A percentile compares a stretch with the other conserved stretches of the same genome.
phyloP scores from a whole-genome alignment of 2,113 vertebrate species.

The Stigmatopora argus region DNA sequence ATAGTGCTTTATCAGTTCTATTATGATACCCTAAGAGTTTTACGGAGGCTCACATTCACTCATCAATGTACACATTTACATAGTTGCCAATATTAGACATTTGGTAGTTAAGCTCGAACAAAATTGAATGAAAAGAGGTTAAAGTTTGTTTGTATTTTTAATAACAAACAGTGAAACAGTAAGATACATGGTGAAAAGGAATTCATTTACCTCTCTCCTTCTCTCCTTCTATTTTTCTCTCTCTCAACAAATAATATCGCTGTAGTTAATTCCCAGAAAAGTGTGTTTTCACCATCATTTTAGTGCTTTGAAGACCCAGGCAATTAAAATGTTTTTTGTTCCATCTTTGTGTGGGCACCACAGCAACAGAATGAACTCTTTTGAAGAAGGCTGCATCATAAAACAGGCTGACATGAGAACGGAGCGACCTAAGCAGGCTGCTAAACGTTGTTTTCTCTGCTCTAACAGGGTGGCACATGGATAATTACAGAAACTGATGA shows the following conservation, averaged over 20 bases:
- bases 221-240: not conserved
- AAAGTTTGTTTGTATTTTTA: too few species aligned
- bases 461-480: conserved; percentile 52
- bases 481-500: conserved; percentile 67
- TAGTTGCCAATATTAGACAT: too few species aligned
- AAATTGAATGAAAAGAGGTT: too few species aligned
- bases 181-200: too few species aligned
- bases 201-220: too few species aligned
- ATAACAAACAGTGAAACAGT: too few species aligned
- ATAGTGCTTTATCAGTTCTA: too few species aligned
- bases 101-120: too few species aligned
- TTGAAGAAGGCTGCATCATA: conserved; percentile 46
- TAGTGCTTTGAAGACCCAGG: conserved; percentile 48
- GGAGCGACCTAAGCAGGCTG: conserved; percentile 49
- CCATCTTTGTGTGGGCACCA: conserved; percentile 57
- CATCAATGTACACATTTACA: too few species aligned
- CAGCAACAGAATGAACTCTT: conserved; percentile 48
- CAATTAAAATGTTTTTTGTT: conserved; percentile 51
- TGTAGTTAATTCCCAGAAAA: conserved; percentile 34
- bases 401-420: conserved; percentile 30
- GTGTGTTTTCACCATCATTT: conserved; percentile 34
- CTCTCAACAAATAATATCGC: not conserved
- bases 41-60: too few species aligned
- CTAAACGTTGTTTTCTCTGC: conserved; percentile 60
- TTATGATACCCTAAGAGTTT: too few species aligned